Percentiles rank a stretch among this genome's conserved stretches.
These are phyloP conservation scores for Fratercula arctica DNA, from an alignment of 2,797 vertebrate genomes.

Conservation along the genomic window DNA sequence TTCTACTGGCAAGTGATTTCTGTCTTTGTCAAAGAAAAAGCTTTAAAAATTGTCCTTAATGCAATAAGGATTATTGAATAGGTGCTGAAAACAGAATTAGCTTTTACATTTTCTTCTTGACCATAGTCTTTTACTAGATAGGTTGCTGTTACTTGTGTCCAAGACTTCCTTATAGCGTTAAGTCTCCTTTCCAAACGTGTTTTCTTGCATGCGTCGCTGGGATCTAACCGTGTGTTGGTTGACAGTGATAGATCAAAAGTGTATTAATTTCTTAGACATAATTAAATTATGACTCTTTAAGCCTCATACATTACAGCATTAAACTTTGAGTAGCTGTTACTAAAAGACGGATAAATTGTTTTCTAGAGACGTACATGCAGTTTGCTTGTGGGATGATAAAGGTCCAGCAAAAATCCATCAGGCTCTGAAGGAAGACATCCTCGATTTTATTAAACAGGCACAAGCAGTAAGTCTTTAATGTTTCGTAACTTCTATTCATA, in stretches of 20 bases:
- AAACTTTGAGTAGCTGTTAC: background rate
- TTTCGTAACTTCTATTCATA: background rate
- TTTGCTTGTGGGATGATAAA: slow-evolving; percentile 99
- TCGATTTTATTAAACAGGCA: slow-evolving; percentile 99
- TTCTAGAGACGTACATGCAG: slow-evolving; percentile 95
- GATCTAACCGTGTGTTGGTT: background rate
- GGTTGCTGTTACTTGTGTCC: background rate
- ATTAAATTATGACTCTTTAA: background rate
- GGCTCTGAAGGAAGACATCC: slow-evolving; percentile 98
- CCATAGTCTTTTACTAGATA: background rate
- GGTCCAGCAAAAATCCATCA: slow-evolving; percentile 99
- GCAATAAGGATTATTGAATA: background rate
- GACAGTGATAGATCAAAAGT: background rate
- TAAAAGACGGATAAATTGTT: slow-evolving; percentile 50
- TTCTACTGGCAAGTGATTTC: background rate
- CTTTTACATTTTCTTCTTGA: background rate
- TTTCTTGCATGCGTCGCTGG: background rate
- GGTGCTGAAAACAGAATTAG: background rate
- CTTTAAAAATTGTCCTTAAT: background rate
- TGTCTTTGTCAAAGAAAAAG: background rate
- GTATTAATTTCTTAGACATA: background rate
- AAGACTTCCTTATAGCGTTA: background rate
- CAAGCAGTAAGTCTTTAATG: slow-evolving; percentile 85
- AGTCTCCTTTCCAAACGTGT: background rate
- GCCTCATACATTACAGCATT: background rate